These are phyloP conservation scores for Epizoanthus stellaris DNA, from an alignment of 92 coral and sea anemone species.

Conservation along the genomic window DNA sequence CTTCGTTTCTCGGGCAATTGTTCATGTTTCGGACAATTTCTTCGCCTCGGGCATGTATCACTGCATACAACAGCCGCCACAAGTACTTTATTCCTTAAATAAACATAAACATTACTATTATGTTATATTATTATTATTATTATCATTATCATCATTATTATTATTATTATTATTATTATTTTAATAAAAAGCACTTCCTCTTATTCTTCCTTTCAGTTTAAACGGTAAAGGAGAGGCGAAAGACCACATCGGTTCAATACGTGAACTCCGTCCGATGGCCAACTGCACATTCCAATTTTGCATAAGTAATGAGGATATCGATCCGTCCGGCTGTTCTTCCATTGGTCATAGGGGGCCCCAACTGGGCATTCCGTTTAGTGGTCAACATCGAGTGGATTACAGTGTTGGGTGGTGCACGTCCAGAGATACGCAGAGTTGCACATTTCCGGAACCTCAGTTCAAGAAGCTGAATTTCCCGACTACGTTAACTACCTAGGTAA, in stretches of 20 bases:
- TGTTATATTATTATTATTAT: too few species aligned
- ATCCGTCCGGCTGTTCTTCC: neutral
- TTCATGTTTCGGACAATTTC: too few species aligned
- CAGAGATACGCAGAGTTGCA: neutral
- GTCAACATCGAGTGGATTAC: neutral
- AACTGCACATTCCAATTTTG: constrained; percentile 19
- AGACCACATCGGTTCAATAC: neutral
- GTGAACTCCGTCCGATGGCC: constrained; percentile 10
- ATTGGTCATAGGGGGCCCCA: constrained; percentile 15
- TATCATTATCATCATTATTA: too few species aligned
- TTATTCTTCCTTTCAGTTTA: neutral
- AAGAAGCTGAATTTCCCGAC: neutral
- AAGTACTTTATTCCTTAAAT: too few species aligned
- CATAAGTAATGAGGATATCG: neutral
- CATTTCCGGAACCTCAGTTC: neutral
- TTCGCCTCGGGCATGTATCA: too few species aligned
- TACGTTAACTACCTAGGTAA: neutral
- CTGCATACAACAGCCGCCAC: too few species aligned
- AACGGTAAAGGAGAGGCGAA: constrained; percentile 25
- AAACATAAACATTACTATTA: too few species aligned
- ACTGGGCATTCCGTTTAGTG: constrained; percentile 13
- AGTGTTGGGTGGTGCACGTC: constrained; percentile 15
- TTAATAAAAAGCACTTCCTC: too few species aligned
- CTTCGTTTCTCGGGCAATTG: too few species aligned
- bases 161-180: too few species aligned